Conservation (phyloP, 2,113 vertebrate species). For the Gnathonemus echidnorhynchus region DNA sequence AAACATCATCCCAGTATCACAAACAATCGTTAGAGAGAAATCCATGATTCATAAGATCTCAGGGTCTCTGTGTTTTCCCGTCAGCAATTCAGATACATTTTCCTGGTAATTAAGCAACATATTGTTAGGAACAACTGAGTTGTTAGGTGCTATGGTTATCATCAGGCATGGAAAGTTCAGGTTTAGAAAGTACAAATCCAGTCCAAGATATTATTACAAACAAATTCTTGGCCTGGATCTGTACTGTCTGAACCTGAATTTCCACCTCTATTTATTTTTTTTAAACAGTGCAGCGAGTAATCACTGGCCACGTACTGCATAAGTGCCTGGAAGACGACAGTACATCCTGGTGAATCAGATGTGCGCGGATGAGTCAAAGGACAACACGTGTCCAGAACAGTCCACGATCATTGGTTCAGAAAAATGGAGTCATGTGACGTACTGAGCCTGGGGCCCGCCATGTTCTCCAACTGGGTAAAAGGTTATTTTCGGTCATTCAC, state of each 20-base stretch:
- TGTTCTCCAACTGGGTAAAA: slow-evolving; percentile 18
- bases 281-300: background rate
- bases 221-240: background rate
- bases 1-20: background rate
- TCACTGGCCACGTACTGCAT: background rate
- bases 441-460: slow-evolving; percentile 37
- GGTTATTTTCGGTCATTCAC: slow-evolving; percentile 67
- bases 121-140: background rate
- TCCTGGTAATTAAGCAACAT: background rate
- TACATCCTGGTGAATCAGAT: background rate
- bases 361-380: background rate
- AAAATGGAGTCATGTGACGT: slow-evolving; percentile 71
- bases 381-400: background rate
- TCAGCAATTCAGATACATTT: background rate
- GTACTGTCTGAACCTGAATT: background rate
- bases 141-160: background rate
- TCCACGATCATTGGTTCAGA: slow-evolving; percentile 52
- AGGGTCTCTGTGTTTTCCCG: background rate
- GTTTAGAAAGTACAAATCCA: background rate
- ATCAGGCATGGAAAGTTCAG: background rate
- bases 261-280: background rate
- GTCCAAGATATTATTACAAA: background rate
- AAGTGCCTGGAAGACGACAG: background rate
- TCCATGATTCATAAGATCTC: background rate
- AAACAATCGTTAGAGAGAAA: background rate